Evolutionary conservation across 2,888 invertebrate species (phyloP), one percentile per base, ranked within the genome.

Genomic region (Callyntrura guangdongensis): DNA sequence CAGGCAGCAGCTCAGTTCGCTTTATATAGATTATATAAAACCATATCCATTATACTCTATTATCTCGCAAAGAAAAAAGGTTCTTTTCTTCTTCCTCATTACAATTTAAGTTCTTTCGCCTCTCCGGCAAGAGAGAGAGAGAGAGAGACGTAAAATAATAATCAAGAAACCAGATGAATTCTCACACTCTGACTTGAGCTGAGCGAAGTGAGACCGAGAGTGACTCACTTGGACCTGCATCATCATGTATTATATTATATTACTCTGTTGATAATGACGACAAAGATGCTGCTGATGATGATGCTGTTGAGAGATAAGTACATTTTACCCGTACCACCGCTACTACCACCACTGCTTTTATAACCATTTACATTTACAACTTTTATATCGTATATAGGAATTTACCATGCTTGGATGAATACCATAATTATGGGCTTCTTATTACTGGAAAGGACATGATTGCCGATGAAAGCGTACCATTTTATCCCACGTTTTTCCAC

Each of bases 101-200:
- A 89, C 89, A 49, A 85, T 85, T 85, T 79, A 89, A 89, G 89
- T 89, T 89, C 89, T 85, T 89, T 89, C 85, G 84, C 84, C 89
- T 85, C 88, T 81, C 79, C 59, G 84, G 85, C 89, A 72, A 36
- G 49, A 87, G 69, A 64, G 22, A 64, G 64, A 64, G 67, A 64
- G 67, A 77, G 53, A 77, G 56, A 77, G 53, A 77, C 25, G 56
- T 53, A 77, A 77, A 77, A 77, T 69, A 86, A 86, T 77, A 89
- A 89, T 89, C 89, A 84, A 89, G 69, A 79, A 84, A 89, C 89
- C 89, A 89, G 89, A 89, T 89, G 89, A 89, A 89, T 89, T 89
- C 89, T 89, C 89, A 89, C 89, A 89, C 89, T 89, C 89, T 69
- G 64, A 84, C 89, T 79, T 59, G 89, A 79, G 61, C 47, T 53